A percentile compares a stretch with the other conserved stretches of the same genome.
Evolutionary conservation across 2,888 invertebrate genomes (phyloP).

Genomic region (Caenorhabditis sp.): DNA sequence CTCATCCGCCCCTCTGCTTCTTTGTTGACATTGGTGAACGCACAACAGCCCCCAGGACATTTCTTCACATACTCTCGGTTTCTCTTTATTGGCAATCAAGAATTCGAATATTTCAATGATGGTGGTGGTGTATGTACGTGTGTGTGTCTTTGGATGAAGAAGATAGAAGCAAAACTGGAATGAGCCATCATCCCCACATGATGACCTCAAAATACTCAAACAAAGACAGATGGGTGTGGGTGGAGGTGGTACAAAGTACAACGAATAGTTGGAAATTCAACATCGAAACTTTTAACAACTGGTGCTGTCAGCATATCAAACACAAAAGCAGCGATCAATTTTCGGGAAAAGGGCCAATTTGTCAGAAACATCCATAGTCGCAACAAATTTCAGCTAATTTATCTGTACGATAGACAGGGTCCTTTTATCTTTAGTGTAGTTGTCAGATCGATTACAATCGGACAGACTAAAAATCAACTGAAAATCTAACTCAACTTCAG

Average conservation of each 20-base stretch:
- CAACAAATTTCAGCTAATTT: too few species aligned
- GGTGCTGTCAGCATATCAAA: background rate
- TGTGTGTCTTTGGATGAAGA: background rate
- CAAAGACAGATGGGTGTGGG: conserved; percentile 36
- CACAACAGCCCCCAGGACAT: conserved; percentile 29
- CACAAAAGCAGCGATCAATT: background rate
- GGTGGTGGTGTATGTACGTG: conserved; percentile 11
- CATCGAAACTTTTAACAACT: background rate
- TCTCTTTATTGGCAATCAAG: conserved; percentile 63
- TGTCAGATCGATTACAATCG: too few species aligned
- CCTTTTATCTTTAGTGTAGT: too few species aligned
- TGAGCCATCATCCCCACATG: conserved; percentile 9
- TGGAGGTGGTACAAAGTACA: conserved; percentile 42
- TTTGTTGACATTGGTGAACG: conserved; percentile 66
- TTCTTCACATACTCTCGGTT: conserved; percentile 52
- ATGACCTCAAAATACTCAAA: conserved; percentile 53
- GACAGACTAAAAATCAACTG: too few species aligned
- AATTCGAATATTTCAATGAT: conserved; percentile 60
- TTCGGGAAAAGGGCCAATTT: too few species aligned
- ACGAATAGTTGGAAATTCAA: background rate
- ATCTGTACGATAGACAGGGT: too few species aligned
- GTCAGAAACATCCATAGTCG: too few species aligned
- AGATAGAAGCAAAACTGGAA: conserved; percentile 4
- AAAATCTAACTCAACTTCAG: too few species aligned
- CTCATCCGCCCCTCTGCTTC: background rate